A percentile compares a stretch with the other conserved stretches of the same genome.
These are phyloP conservation scores for Amblyornis subalaris DNA, from an alignment of 2,113 vertebrate species.

Conservation along the genomic window DNA sequence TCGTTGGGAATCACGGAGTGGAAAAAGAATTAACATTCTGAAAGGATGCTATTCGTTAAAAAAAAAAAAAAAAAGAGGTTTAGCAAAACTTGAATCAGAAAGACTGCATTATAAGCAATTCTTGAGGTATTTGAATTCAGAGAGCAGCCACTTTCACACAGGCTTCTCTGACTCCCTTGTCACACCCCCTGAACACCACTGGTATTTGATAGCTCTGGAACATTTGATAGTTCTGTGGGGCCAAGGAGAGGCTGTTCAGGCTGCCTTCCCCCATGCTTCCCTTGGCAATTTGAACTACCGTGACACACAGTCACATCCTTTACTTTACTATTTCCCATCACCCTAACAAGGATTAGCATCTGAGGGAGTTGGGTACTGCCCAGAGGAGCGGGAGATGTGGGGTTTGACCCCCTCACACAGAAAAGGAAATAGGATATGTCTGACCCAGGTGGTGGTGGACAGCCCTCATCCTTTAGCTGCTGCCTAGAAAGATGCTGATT, in stretches of 20 bases:
- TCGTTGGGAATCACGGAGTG: background rate
- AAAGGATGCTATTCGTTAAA: background rate
- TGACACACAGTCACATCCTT: background rate
- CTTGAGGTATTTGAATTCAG: background rate
- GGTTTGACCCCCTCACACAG: fast-evolving
- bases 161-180: background rate
- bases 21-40: background rate
- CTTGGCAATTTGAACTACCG: background rate
- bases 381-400: background rate
- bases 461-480: background rate
- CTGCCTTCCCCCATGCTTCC: background rate
- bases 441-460: background rate
- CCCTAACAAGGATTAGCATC: fast-evolving
- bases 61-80: background rate
- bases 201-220: background rate
- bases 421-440: background rate
- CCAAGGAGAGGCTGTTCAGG: background rate
- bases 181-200: background rate
- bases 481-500: background rate
- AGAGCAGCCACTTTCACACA: background rate
- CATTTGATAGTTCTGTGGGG: no score
- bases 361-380: background rate
- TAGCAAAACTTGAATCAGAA: background rate
- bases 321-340: background rate
- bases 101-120: background rate